Evolutionary conservation across 1,140 invertebrate species (phyloP), one percentile per base, ranked within the genome.

Genomic region (Steinernema khuongi): DNA sequence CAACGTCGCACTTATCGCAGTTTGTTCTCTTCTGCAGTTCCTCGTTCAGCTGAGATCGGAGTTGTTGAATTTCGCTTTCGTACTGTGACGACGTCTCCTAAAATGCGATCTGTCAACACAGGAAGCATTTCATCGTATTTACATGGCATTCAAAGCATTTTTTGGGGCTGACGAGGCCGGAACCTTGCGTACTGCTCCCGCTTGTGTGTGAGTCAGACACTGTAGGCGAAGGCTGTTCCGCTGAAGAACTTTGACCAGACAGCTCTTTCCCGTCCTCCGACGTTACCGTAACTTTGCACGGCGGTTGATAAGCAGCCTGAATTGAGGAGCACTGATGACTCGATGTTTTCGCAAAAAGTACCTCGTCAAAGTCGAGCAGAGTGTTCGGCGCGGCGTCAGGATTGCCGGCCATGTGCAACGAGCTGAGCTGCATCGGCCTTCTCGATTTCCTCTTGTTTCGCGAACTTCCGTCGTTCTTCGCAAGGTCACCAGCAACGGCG

Each of bases 61-160:
- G 50, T 60, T 60, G 50, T 26, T 60, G 50, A 60, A 60, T 60
- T 60, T 60, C 50, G 50, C 28, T 77, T 76, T 66, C 7, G n/a
- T 72, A 22, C 19, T 0, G 44, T 73, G 18, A 72, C 1, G 30
- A 50, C 11, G 14, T 72, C 31, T 33, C 26, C 30, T 32, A 1
- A 71, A 60, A 32, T 22, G 26, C 14, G n/a, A 26, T 11, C 31
- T 72, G 31, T 33, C 1, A 2, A 28, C 11, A 17, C 17, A 74
- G 31, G 41, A 28, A 19, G 32, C 41, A 76, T 22, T 11, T 33
- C 26, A 18, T 31, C 33, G 68, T 28, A 14, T 36, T 43, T 68
- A 78, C 77, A 31, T 78, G 77, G 36, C 77, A 78, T 32, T 78
- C 77, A 41, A 78, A 78, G 36, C 77, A 78, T 26, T 78, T 78